A percentile compares a stretch with the other conserved stretches of the same genome.
Evolutionary conservation across 2,797 vertebrate species (phyloP).

Genomic region (Microchirus variegatus): DNA sequence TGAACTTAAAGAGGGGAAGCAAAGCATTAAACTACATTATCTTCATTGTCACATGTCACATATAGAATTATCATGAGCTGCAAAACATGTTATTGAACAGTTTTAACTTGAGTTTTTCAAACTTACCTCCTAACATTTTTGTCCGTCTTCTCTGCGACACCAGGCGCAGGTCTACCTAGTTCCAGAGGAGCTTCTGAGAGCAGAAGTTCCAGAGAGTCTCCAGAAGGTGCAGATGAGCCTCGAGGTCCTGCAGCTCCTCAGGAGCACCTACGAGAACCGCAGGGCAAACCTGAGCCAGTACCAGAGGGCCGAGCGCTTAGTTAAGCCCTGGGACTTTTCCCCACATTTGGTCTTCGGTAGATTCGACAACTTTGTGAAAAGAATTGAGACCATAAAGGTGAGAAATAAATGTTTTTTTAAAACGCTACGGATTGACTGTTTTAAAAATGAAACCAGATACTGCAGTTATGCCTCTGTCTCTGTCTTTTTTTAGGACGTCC

Average conservation of each 20-base stretch:
- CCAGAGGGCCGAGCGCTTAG: slow-evolving; percentile 73
- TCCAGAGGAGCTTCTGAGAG: slow-evolving; percentile 90
- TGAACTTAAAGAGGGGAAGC: too few relatives aligned
- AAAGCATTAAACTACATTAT: too few relatives aligned
- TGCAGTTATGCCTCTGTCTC: too few relatives aligned
- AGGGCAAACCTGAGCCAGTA: slow-evolving; percentile 79
- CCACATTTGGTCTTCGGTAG: slow-evolving; percentile 82
- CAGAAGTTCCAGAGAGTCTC: slow-evolving; percentile 87
- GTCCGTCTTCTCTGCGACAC: slow-evolving; percentile 1
- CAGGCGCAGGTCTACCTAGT: slow-evolving; percentile 85
- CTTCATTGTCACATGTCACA: too few relatives aligned
- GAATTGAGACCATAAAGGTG: slow-evolving; percentile 84
- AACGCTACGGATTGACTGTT: not conserved
- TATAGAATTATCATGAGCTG: too few relatives aligned
- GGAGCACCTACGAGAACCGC: slow-evolving; percentile 79
- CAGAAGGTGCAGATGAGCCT: slow-evolving; percentile 78
- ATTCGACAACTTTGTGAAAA: slow-evolving; percentile 84
- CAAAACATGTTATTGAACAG: too few relatives aligned
- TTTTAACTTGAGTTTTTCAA: too few relatives aligned
- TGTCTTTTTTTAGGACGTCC: slow-evolving; percentile 76
- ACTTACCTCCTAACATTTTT: too few relatives aligned
- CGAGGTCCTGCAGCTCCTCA: slow-evolving; percentile 83
- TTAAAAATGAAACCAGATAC: not conserved
- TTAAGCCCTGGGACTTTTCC: slow-evolving; percentile 86
- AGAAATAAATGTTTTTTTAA: not conserved